phyloP scores from a whole-genome alignment of 2,888 invertebrate species.

The Belgica antarctica region DNA sequence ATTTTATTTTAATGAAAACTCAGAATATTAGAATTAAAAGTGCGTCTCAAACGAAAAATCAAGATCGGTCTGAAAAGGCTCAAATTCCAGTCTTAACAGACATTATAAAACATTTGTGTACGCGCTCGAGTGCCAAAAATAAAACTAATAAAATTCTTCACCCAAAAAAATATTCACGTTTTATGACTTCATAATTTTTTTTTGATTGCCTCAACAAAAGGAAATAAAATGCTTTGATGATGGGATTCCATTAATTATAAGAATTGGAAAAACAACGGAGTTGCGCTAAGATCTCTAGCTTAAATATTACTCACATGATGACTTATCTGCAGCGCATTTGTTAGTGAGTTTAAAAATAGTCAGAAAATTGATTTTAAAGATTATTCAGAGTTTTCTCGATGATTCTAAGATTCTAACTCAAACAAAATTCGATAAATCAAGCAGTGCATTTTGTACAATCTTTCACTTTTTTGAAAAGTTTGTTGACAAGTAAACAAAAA shows the following conservation, averaged over 20 bases:
- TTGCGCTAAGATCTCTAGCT: background rate
- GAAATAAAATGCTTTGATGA: constrained; percentile 11
- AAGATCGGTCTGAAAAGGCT: background rate
- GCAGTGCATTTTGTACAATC: background rate
- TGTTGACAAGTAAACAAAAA: background rate
- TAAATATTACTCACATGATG: constrained; percentile 15
- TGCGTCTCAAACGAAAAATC: background rate
- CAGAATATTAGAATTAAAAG: background rate
- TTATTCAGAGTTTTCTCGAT: background rate
- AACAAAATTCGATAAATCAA: background rate
- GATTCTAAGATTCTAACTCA: background rate
- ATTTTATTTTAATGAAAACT: no score
- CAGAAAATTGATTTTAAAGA: background rate
- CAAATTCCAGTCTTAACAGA: background rate
- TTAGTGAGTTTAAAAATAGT: background rate
- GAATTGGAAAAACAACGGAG: background rate
- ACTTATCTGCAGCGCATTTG: background rate
- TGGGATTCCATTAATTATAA: constrained; percentile 9
- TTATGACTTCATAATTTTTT: constrained; percentile 12
- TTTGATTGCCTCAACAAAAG: background rate
- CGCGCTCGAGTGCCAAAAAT: constrained; percentile 15
- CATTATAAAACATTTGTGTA: background rate
- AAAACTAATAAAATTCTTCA: background rate
- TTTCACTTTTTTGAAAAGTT: background rate
- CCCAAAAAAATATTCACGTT: background rate